Percentiles rank a stretch among this genome's conserved stretches.
Evolutionary conservation across 2,888 invertebrate genomes (phyloP).

Genomic region (Orgyia antiqua): DNA sequence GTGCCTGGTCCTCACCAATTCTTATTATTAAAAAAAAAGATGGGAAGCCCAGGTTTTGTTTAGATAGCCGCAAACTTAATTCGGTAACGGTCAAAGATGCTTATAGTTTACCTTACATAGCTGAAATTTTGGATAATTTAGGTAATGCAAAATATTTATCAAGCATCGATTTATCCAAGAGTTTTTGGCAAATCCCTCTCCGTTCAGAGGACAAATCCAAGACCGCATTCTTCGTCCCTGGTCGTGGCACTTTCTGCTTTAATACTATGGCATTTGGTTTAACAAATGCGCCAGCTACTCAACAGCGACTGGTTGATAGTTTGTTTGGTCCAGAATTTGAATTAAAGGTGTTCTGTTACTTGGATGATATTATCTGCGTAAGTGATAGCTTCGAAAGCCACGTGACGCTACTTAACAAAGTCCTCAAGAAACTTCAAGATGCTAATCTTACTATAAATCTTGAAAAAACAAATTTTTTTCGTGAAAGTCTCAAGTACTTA

Average conservation of each 20-base stretch:
- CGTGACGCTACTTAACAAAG: neutral
- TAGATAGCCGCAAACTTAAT: slow-evolving; percentile 21
- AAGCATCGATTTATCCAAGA: slow-evolving; percentile 16
- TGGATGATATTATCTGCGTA: slow-evolving; percentile 1
- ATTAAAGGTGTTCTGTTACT: no score
- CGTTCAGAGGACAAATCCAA: slow-evolving; percentile 1
- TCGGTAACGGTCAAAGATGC: slow-evolving; percentile 6
- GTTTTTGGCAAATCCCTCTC: slow-evolving; percentile 6
- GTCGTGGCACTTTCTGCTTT: slow-evolving; percentile 5
- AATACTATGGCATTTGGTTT: slow-evolving; percentile 7
- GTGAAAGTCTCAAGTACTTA: neutral
- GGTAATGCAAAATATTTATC: slow-evolving; percentile 13
- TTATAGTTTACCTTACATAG: slow-evolving; percentile 16
- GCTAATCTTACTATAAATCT: neutral
- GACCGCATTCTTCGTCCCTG: slow-evolving; percentile 8
- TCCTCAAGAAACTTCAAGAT: neutral
- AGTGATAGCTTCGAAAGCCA: neutral
- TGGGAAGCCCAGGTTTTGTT: slow-evolving; percentile 16
- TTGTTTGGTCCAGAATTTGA: no score
- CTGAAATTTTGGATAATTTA: slow-evolving; percentile 18
- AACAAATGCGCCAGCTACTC: slow-evolving; percentile 7
- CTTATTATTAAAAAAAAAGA: slow-evolving; percentile 11
- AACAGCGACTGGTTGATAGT: slow-evolving; percentile 7
- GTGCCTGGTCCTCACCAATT: slow-evolving; percentile 18
- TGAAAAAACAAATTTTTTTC: neutral